These are phyloP conservation scores for Antrozous pallidus DNA, from an alignment of 2,797 vertebrate genomes.

Conservation along the genomic window DNA sequence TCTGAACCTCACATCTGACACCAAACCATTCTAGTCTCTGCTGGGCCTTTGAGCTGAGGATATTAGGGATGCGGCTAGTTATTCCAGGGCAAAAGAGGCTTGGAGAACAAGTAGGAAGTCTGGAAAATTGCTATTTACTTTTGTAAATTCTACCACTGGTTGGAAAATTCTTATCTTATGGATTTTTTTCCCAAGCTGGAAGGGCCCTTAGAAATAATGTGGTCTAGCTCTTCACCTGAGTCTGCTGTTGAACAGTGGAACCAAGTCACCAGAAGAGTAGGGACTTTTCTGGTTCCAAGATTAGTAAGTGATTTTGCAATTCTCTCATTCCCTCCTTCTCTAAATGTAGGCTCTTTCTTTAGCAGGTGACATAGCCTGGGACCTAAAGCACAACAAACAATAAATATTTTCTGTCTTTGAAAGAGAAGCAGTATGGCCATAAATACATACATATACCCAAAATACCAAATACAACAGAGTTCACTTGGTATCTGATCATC, in stretches of 20 bases:
- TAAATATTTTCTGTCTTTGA: constrained; percentile 48
- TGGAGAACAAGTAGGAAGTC: background rate
- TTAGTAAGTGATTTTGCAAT: background rate
- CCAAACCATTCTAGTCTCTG: background rate
- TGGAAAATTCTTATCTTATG: background rate
- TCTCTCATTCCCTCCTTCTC: background rate
- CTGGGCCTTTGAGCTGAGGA: background rate
- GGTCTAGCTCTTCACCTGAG: background rate
- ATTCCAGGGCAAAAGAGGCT: background rate
- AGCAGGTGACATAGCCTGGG: background rate
- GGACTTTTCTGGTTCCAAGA: background rate
- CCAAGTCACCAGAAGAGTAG: background rate
- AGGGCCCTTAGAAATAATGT: constrained; percentile 11
- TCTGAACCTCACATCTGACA: background rate
- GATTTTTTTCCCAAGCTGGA: background rate
- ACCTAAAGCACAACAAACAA: background rate
- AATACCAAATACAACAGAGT: background rate
- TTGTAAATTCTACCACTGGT: background rate
- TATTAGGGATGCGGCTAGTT: background rate
- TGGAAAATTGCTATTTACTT: background rate
- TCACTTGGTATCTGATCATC: constrained; percentile 32
- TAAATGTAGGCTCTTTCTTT: background rate
- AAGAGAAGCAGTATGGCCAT: constrained; percentile 2
- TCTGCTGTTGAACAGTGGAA: background rate
- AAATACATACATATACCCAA: background rate